Percentiles rank a stretch among this genome's conserved stretches.
These are phyloP conservation scores for Homalodisca vitripennis DNA, from an alignment of 1,140 invertebrate species.

Conservation along the genomic window DNA sequence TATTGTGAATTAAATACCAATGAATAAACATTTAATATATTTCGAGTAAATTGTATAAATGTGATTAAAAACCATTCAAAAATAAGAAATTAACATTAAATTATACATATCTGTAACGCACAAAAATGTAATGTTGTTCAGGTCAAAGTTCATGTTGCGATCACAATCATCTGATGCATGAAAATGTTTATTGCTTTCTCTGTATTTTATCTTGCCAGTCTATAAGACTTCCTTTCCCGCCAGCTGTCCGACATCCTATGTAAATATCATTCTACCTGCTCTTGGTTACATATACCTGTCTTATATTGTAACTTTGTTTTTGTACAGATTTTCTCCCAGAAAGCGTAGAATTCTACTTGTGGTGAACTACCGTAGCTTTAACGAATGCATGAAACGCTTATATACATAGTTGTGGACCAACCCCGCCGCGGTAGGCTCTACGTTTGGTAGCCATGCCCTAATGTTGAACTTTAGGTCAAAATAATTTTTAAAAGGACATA, in stretches of 20 bases:
- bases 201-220: neutral
- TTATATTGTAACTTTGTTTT: neutral
- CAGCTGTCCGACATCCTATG: neutral
- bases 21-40: too few species aligned
- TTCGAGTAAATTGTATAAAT: too few species aligned
- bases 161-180: neutral
- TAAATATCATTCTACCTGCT: neutral
- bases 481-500: neutral
- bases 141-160: neutral
- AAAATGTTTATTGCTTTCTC: neutral
- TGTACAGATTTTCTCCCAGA: slow-evolving; percentile 1
- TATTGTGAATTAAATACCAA: too few species aligned
- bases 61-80: too few species aligned
- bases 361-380: neutral
- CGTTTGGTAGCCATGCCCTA: neutral
- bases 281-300: neutral
- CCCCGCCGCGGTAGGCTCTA: neutral
- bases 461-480: neutral
- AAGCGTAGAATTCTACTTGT: slow-evolving; percentile 13
- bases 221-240: neutral
- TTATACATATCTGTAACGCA: too few species aligned
- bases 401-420: slow-evolving; percentile 6
- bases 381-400: neutral
- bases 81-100: too few species aligned
- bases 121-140: neutral